phyloP scores from a whole-genome alignment of 2,888 invertebrate genomes.

The Podabrus alpinus region DNA sequence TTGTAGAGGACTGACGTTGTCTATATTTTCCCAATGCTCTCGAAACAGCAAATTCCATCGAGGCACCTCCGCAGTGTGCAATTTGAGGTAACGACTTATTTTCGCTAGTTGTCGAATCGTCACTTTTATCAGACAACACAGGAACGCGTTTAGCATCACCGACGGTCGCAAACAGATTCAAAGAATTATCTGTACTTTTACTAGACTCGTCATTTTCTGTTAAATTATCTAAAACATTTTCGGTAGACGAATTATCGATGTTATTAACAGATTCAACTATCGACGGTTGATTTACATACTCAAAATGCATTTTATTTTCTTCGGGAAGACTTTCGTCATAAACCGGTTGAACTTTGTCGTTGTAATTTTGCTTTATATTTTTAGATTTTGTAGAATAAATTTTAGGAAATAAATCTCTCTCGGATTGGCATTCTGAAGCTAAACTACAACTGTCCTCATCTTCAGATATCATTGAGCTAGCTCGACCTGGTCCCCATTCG shows the following conservation, averaged over 20 bases:
- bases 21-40: constrained; percentile 80
- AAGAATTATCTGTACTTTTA: constrained; percentile 67
- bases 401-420: constrained; percentile 44
- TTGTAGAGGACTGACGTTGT: constrained; percentile 72
- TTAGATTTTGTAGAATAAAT: constrained; percentile 21
- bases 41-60: constrained; percentile 84
- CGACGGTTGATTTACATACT: constrained; percentile 57
- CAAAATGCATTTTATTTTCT: constrained; percentile 26
- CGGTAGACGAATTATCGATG: constrained; percentile 52
- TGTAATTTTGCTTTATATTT: constrained; percentile 20
- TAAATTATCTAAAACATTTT: constrained; percentile 61
- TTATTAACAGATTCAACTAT: constrained; percentile 48
- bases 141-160: constrained; percentile 68
- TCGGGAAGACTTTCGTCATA: constrained; percentile 9
- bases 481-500: constrained; percentile 68
- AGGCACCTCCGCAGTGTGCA: constrained; percentile 62
- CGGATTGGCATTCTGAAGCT: constrained; percentile 69
- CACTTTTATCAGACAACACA: constrained; percentile 64
- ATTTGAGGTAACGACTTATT: constrained; percentile 60
- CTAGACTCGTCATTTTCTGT: constrained; percentile 64
- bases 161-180: constrained; percentile 72
- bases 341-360: constrained; percentile 23
- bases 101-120: constrained; percentile 61
- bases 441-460: constrained; percentile 66
- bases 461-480: constrained; percentile 73